Percentiles rank a stretch among this genome's conserved stretches.
Evolutionary conservation across 1,140 invertebrate species (phyloP).

Genomic region (Cepaea nemoralis): DNA sequence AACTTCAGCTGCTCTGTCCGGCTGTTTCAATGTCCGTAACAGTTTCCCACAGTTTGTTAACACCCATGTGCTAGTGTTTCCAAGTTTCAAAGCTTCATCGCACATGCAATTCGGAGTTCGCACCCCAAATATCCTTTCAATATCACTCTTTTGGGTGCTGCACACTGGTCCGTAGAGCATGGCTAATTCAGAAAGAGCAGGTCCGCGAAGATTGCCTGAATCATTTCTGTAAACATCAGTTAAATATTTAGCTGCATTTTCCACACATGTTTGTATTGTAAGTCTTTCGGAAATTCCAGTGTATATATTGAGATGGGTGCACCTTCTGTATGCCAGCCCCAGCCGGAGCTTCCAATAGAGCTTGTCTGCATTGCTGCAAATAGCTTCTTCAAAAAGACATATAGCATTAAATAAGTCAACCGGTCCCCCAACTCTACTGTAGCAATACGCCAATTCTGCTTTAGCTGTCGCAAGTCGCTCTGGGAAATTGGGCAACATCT

Average conservation of each 20-base stretch:
- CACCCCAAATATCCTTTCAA: neutral
- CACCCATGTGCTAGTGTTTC: neutral
- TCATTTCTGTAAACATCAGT: neutral
- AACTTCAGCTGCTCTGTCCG: neutral
- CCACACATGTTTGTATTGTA: neutral
- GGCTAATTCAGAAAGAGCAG: neutral
- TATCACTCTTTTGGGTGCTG: neutral
- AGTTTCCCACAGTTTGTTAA: too few species aligned
- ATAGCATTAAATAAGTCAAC: neutral
- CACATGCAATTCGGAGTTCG: neutral
- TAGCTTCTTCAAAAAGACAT: neutral
- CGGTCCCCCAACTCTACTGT: neutral
- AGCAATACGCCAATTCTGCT: conserved; percentile 6
- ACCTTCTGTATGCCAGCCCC: too few species aligned
- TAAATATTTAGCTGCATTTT: neutral
- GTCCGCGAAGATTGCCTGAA: neutral
- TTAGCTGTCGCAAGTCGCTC: neutral
- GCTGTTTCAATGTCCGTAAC: neutral
- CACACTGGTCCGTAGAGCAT: neutral
- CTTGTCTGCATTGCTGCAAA: neutral
- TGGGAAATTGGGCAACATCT: neutral
- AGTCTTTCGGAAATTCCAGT: neutral
- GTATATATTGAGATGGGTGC: neutral
- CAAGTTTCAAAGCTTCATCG: neutral
- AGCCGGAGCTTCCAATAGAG: neutral